A percentile compares a stretch with the other conserved stretches of the same genome.
These are phyloP conservation scores for Drosophila equinoxialis DNA, from an alignment of 1,140 invertebrate species.

Conservation along the genomic window DNA sequence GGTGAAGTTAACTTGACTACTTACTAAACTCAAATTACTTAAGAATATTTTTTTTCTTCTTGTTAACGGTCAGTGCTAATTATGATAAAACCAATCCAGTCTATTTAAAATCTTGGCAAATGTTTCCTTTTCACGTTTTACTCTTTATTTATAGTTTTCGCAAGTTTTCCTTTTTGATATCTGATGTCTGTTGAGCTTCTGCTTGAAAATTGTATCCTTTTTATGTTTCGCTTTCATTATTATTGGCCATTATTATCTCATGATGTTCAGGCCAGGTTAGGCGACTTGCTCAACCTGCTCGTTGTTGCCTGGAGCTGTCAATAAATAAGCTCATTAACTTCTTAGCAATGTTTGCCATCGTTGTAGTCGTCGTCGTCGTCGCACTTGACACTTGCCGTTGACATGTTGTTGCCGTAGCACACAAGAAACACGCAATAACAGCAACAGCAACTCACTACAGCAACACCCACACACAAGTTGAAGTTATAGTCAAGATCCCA, in stretches of 20 bases:
- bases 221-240: constrained; percentile 17
- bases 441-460: constrained; percentile 33
- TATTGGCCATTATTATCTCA: constrained; percentile 1
- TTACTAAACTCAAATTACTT: no score
- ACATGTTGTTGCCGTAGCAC: constrained; percentile 56
- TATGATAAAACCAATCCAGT: no score
- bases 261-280: constrained; percentile 13
- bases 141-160: no score
- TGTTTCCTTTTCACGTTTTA: no score
- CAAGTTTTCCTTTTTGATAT: no score
- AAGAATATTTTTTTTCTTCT: no score
- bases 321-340: constrained; percentile 72
- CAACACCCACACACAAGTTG: constrained; percentile 48
- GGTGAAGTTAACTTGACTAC: no score
- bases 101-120: no score
- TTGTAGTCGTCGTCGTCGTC: constrained; percentile 41
- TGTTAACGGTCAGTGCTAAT: no score
- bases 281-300: constrained; percentile 24
- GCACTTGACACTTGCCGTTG: constrained; percentile 68
- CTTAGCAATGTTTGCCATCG: constrained; percentile 53
- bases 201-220: background rate
- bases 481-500: constrained; percentile 31
- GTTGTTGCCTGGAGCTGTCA: constrained; percentile 35
- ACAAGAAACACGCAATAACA: constrained; percentile 60
- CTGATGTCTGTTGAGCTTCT: background rate